Evolutionary conservation across 92 coral and sea anemone genomes (phyloP).

Genomic region (Siderastrea siderea): DNA sequence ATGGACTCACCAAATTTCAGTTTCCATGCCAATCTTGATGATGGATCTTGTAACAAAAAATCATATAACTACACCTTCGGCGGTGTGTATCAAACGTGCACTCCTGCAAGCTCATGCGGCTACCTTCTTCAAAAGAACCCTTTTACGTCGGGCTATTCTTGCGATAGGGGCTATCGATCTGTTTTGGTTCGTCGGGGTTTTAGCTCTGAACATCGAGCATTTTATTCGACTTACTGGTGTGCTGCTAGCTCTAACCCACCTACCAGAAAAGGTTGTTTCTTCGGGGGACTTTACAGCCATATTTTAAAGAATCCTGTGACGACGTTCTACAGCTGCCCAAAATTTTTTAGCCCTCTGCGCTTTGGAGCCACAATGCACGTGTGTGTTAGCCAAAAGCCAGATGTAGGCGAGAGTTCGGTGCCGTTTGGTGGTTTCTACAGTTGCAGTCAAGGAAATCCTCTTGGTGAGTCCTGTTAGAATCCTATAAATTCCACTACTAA

Average conservation of each 20-base stretch:
- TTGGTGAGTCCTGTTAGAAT: constrained; percentile 16
- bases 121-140: constrained; percentile 84
- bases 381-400: constrained; percentile 89
- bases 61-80: constrained; percentile 92
- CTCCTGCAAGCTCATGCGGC: constrained; percentile 81
- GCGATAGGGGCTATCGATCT: constrained; percentile 80
- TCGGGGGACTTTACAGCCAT: constrained; percentile 87
- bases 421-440: constrained; percentile 93
- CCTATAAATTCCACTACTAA: no score
- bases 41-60: constrained; percentile 85
- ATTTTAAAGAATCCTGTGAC: constrained; percentile 74
- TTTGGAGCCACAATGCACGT: constrained; percentile 90
- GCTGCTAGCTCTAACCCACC: constrained; percentile 50
- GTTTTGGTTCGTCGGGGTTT: constrained; percentile 79
- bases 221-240: constrained; percentile 15
- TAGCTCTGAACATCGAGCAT: constrained; percentile 36
- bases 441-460: constrained; percentile 83
- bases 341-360: constrained; percentile 76
- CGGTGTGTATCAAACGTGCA: constrained; percentile 95
- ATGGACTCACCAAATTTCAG: constrained; percentile 90
- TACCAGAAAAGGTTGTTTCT: constrained; percentile 73
- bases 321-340: constrained; percentile 73
- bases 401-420: constrained; percentile 71
- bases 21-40: constrained; percentile 94
- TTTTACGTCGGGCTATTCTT: constrained; percentile 66